Evolutionary conservation across 2,888 invertebrate genomes (phyloP).

Genomic region (Amphimallon solstitiale): DNA sequence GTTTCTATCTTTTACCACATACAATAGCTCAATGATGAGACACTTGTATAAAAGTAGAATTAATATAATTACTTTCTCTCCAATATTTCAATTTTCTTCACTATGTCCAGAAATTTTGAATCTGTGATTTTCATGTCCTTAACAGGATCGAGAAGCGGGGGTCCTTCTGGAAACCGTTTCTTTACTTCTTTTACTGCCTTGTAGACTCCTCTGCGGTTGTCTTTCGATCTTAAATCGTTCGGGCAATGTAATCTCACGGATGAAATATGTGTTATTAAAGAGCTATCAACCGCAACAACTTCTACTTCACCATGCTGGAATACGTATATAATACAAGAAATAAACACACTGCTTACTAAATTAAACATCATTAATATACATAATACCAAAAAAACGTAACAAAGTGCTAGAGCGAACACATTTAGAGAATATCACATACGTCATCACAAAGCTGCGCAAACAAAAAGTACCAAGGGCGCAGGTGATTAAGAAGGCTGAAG

Average conservation of each 20-base stretch:
- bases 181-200: slow-evolving; percentile 90
- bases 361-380: no score
- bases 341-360: no score
- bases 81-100: slow-evolving; percentile 83
- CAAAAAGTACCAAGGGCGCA: no score
- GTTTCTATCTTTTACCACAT: no score
- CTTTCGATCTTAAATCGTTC: slow-evolving; percentile 85
- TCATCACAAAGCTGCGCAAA: no score
- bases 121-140: slow-evolving; percentile 97
- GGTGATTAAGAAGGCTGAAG: no score
- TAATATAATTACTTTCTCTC: slow-evolving; percentile 72
- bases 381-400: no score
- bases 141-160: slow-evolving; percentile 92
- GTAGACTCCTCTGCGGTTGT: slow-evolving; percentile 85
- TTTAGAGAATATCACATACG: no score
- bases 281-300: slow-evolving; percentile 87
- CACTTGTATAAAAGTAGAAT: slow-evolving; percentile 1
- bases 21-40: no score
- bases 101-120: slow-evolving; percentile 79
- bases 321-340: neutral
- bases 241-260: slow-evolving; percentile 92
- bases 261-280: slow-evolving; percentile 85
- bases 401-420: no score
- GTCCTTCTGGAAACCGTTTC: slow-evolving; percentile 86
- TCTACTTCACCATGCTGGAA: slow-evolving; percentile 83